A percentile compares a stretch with the other conserved stretches of the same genome.
Evolutionary conservation across 92 coral and sea anemone genomes (phyloP).

Genomic region (Isaurus tuberculatus): DNA sequence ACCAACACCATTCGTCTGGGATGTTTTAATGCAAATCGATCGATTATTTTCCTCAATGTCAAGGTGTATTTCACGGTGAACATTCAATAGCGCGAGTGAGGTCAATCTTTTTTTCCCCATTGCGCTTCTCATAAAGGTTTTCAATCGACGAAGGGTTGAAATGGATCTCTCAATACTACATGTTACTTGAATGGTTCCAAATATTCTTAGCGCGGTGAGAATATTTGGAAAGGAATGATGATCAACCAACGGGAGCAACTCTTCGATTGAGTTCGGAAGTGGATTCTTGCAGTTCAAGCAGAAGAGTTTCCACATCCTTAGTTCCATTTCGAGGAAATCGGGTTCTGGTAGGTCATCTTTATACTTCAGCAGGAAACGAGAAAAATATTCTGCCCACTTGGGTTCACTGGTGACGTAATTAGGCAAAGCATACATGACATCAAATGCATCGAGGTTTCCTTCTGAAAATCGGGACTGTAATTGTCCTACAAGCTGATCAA

Average conservation of each 20-base stretch:
- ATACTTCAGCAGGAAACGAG: conserved; percentile 31
- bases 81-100: conserved; percentile 29
- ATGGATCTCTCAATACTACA: conserved; percentile 25
- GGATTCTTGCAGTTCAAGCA: conserved; percentile 18
- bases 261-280: conserved; percentile 4
- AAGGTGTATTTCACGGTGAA: conserved; percentile 23
- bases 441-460: conserved; percentile 50
- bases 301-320: conserved; percentile 33
- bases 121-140: conserved; percentile 24
- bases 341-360: conserved; percentile 26
- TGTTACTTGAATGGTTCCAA: conserved; percentile 35
- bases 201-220: conserved; percentile 4
- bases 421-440: conserved; percentile 49
- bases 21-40: conserved; percentile 37
- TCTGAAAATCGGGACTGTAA: conserved; percentile 55
- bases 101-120: conserved; percentile 17
- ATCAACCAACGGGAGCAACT: conserved; percentile 9
- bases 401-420: conserved; percentile 26
- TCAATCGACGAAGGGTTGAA: conserved; percentile 38
- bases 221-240: conserved; percentile 4
- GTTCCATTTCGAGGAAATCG: conserved; percentile 31
- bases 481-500: conserved; percentile 49
- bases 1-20: conserved; percentile 26
- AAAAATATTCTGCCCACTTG: conserved; percentile 50
- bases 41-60: conserved; percentile 26